Conservation (phyloP, 2,113 vertebrate species). For the Zosterops lateralis region DNA sequence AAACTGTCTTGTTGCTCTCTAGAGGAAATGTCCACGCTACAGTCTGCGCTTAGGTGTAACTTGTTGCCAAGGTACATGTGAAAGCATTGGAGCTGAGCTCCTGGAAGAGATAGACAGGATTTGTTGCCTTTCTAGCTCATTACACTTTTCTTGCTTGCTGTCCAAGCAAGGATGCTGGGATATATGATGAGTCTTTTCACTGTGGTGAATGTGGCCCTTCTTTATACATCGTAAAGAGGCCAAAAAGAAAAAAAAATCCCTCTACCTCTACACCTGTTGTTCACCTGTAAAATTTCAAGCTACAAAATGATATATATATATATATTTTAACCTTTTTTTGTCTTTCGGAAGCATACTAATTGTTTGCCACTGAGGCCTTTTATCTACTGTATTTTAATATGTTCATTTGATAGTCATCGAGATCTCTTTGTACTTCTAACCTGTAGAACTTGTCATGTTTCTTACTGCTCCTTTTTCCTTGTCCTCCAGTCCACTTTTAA, state of each 20-base stretch:
- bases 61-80: conserved; percentile 36
- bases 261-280: conserved; percentile 60
- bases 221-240: conserved; percentile 64
- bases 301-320: conserved; percentile 38
- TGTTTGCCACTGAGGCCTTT: conserved; percentile 63
- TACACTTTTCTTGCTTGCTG: conserved; percentile 57
- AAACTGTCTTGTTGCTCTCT: conserved; percentile 39
- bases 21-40: neutral
- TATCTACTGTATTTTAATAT: conserved; percentile 54
- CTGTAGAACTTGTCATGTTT: conserved; percentile 50
- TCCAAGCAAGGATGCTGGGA: conserved; percentile 63
- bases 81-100: conserved; percentile 51
- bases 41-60: neutral
- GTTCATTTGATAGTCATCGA: conserved; percentile 48
- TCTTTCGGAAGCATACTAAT: conserved; percentile 55
- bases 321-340: conserved; percentile 60
- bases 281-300: conserved; percentile 59
- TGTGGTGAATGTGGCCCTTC: conserved; percentile 65
- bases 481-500: conserved; percentile 59
- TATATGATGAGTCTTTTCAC: conserved; percentile 66
- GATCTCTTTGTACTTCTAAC: conserved; percentile 54
- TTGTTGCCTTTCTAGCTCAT: conserved; percentile 58
- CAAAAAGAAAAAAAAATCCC: conserved; percentile 40
- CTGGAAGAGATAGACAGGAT: conserved; percentile 50
- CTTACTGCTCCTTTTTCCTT: conserved; percentile 41